phyloP scores from a whole-genome alignment of 2,113 vertebrate genomes.

The Prolemur simus region DNA sequence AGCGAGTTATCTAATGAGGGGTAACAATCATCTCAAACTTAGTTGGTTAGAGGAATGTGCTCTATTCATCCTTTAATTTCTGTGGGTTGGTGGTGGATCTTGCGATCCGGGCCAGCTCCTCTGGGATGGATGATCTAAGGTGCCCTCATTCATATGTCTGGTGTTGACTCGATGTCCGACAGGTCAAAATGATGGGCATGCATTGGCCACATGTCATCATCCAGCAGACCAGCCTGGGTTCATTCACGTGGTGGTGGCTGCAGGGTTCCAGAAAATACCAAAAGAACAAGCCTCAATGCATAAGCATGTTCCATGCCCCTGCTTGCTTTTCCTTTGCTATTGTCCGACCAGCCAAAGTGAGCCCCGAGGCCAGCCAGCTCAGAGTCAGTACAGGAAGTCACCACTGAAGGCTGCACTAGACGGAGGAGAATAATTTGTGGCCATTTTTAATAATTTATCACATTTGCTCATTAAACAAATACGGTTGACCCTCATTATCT shows the following conservation, averaged over 20 bases:
- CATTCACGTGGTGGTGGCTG: neutral
- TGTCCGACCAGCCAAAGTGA: neutral
- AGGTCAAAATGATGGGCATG: fast-evolving
- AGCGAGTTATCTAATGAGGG: neutral
- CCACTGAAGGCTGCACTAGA: neutral
- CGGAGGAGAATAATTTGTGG: neutral
- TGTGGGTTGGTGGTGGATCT: neutral
- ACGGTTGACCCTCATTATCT: neutral
- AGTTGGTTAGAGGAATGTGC: neutral
- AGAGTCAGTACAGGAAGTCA: neutral
- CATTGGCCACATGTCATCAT: neutral
- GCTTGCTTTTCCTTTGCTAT: neutral
- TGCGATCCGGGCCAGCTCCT: neutral
- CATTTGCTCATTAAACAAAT: neutral
- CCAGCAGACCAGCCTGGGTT: neutral
- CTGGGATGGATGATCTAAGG: too few relatives aligned
- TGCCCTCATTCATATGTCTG: neutral
- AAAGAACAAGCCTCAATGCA: fast-evolving
- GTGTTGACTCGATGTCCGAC: neutral
- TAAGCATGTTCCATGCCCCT: neutral
- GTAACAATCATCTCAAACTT: neutral
- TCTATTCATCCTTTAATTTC: neutral
- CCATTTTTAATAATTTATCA: neutral
- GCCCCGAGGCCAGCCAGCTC: neutral
- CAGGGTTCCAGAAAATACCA: neutral